Evolutionary conservation across 2,113 vertebrate species (phyloP), one percentile per base, ranked within the genome.

Genomic region (Bagarius yarrelli): DNA sequence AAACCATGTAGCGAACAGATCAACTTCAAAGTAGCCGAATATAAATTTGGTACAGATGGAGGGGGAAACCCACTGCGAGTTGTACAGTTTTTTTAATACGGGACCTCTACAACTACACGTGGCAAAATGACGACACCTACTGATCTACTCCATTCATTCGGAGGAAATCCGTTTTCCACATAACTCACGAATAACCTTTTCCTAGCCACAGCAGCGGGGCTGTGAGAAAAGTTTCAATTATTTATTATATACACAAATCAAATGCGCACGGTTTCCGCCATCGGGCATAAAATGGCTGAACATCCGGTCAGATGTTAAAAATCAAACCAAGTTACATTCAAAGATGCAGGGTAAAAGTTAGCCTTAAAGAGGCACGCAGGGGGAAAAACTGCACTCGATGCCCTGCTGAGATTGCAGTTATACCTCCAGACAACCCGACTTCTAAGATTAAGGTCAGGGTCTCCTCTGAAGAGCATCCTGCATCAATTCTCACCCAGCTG

Each of bases 321-420:
- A 82, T 44, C 47, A 75, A 75, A 75, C 74, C 77, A 88, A 91
- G 90, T 90, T 91, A 91, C 91, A 92, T 92, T 92, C 90, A 91
- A 85, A 81, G 87, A 87, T 83, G 84, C 76, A 61, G 78, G 83
- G 80, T 57, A 64, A 82, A 83, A 85, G 32, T 69, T 60, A 52
- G 57, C 53, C 60, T 80, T 80, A 21, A 44, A 30, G 66, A 80
- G 67, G 78, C 78, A 34, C 5, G 44, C 78, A 60, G 50, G 4
- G 1, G 18, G 64, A 4, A 16, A n/a, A 47, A 32, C 52, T 50
- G 73, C 81, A 50, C 61, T 64, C 64, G 34, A 77, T 78, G 81
- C 72, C 80, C 70, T 85, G 78, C 40, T 60, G 69, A 21, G 15
- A 52, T 21, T 73, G 27, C 44, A 73, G 36, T 78, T 36, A 73